A percentile compares a stretch with the other conserved stretches of the same genome.
These are phyloP conservation scores for Hyperopisus bebe DNA, from an alignment of 2,113 vertebrate genomes.

Conservation along the genomic window DNA sequence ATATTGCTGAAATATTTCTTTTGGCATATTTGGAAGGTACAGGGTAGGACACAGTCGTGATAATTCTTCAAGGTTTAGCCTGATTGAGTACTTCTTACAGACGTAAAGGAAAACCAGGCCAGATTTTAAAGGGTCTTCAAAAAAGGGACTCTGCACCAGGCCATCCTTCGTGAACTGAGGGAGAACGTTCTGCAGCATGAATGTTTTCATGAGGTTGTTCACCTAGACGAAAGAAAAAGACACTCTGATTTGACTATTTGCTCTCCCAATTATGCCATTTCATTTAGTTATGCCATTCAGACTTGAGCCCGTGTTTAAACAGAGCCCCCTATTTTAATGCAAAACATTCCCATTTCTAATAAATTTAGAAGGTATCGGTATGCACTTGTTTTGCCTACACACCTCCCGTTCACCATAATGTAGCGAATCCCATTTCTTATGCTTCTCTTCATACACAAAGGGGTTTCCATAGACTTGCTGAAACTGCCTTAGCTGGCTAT, in stretches of 20 bases:
- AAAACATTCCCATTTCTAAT: neutral
- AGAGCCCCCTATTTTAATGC: neutral
- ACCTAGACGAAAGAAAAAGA: slow-evolving; percentile 41
- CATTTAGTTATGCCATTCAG: neutral
- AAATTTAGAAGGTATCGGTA: neutral
- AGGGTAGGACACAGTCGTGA: slow-evolving; percentile 44
- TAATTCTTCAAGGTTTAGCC: slow-evolving; percentile 19
- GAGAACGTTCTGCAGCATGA: slow-evolving; percentile 43
- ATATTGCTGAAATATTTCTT: slow-evolving; percentile 43
- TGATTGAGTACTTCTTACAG: slow-evolving; percentile 20
- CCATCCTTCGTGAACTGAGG: slow-evolving; percentile 44
- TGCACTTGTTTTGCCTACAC: slow-evolving; percentile 24
- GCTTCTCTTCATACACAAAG: slow-evolving; percentile 34
- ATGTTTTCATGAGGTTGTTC: slow-evolving; percentile 45
- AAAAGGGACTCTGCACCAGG: slow-evolving; percentile 9
- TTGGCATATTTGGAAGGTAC: slow-evolving; percentile 45
- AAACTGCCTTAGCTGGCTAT: slow-evolving; percentile 69
- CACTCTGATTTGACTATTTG: neutral
- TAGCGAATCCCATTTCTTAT: slow-evolving; percentile 45
- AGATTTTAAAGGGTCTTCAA: slow-evolving; percentile 44
- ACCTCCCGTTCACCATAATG: slow-evolving; percentile 56
- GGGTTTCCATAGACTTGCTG: slow-evolving; percentile 36
- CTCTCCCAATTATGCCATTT: neutral
- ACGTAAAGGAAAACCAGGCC: slow-evolving; percentile 50
- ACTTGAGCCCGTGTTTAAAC: neutral